Evolutionary conservation across 2,113 vertebrate species (phyloP).

Genomic region (Myotis davidii): DNA sequence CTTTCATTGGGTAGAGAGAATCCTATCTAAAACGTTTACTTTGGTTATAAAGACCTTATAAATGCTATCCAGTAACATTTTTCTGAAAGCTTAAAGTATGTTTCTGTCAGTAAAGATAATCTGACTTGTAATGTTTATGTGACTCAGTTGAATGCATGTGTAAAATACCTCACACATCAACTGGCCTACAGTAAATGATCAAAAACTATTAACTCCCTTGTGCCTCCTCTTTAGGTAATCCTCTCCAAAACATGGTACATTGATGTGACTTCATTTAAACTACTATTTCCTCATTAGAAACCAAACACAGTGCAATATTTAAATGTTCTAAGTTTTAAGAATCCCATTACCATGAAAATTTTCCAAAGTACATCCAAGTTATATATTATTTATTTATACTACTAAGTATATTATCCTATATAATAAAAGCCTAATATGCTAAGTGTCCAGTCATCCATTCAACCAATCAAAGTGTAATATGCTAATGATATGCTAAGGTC

Average conservation of each 20-base stretch:
- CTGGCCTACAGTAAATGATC: neutral
- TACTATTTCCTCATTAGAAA: slow-evolving; percentile 14
- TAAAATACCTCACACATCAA: neutral
- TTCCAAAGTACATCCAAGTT: slow-evolving; percentile 27
- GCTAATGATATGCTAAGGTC: too few relatives aligned
- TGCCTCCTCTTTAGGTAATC: neutral
- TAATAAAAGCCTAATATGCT: too few relatives aligned
- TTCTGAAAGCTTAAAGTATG: neutral
- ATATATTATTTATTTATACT: neutral
- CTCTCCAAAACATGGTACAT: neutral
- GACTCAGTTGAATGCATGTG: neutral
- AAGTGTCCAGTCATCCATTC: too few relatives aligned
- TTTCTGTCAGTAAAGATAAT: neutral
- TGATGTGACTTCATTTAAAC: neutral
- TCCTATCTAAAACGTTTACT: slow-evolving; percentile 12
- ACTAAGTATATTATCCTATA: neutral
- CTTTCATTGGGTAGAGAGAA: neutral
- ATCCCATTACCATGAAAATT: neutral
- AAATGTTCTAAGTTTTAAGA: slow-evolving; percentile 15
- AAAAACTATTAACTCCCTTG: neutral
- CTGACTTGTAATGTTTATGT: neutral
- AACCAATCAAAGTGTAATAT: too few relatives aligned
- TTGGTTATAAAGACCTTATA: neutral
- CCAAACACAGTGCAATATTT: neutral
- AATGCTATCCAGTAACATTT: neutral